Percentiles rank a stretch among this genome's conserved stretches.
Evolutionary conservation across 2,113 vertebrate genomes (phyloP).

Genomic region (Alectura lathami): DNA sequence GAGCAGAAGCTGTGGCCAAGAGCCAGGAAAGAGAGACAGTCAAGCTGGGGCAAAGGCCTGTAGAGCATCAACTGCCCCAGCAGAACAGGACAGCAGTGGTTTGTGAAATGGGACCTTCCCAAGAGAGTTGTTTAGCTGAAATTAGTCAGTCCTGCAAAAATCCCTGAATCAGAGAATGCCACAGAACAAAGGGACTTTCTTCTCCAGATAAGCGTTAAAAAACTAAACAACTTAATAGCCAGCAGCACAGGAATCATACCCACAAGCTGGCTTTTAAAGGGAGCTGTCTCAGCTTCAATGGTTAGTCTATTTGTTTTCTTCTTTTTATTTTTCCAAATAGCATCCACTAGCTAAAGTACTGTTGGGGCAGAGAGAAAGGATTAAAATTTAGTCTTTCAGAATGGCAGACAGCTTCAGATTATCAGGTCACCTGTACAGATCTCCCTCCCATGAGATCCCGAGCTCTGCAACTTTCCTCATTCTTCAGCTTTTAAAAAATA

Average conservation of each 20-base stretch:
- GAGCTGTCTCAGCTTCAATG: neutral
- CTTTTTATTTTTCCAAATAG: neutral
- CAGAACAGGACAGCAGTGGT: neutral
- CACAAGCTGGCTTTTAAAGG: neutral
- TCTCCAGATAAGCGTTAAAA: neutral
- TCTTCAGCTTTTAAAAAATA: neutral
- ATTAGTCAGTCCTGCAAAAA: conserved; percentile 33
- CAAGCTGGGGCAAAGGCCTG: conserved; percentile 13
- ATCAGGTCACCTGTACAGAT: neutral
- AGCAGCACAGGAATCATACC: neutral
- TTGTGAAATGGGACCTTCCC: neutral
- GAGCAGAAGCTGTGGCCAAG: neutral
- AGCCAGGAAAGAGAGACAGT: conserved; percentile 23
- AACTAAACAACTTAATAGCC: neutral
- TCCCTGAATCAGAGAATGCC: neutral
- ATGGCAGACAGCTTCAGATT: neutral
- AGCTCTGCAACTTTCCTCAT: neutral
- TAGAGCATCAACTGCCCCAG: neutral
- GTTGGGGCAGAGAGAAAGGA: neutral
- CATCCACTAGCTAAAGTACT: neutral
- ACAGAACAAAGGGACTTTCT: conserved; percentile 33
- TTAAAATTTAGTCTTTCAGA: neutral
- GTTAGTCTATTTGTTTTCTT: neutral
- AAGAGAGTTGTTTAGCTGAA: conserved; percentile 1
- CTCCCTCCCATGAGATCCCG: neutral